phyloP scores from a whole-genome alignment of 2,113 vertebrate genomes.

The Gasterosteus aculeatus region DNA sequence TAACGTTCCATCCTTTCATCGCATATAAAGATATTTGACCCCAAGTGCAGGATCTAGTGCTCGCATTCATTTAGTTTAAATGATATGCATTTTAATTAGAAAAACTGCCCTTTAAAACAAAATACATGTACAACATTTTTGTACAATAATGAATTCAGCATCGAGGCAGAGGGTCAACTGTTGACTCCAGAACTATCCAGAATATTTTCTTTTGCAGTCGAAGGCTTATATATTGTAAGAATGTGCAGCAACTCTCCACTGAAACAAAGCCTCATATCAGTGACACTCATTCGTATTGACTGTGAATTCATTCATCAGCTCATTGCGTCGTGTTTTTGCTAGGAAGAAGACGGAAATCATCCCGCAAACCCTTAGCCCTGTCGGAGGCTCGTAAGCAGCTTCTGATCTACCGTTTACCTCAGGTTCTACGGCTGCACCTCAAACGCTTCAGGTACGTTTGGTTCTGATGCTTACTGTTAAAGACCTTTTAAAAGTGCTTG shows the following conservation, averaged over 20 bases:
- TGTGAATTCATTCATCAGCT: background rate
- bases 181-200: constrained; percentile 7
- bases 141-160: background rate
- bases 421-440: constrained; percentile 99
- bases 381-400: constrained; percentile 98
- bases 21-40: background rate
- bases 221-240: background rate
- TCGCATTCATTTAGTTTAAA: background rate
- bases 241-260: background rate
- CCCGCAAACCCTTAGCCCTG: constrained; percentile 94
- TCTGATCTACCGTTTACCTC: constrained; percentile 99
- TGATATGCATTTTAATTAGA: background rate
- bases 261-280: background rate
- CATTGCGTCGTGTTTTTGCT: constrained; percentile 30
- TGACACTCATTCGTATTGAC: background rate
- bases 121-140: background rate
- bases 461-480: background rate
- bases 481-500: background rate
- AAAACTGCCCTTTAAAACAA: background rate
- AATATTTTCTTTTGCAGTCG: background rate
- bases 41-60: background rate
- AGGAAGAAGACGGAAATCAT: constrained; percentile 95
- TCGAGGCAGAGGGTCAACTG: background rate
- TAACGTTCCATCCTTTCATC: background rate
- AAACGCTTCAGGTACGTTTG: constrained; percentile 95